Percentiles rank a stretch among this genome's conserved stretches.
Evolutionary conservation across 2,888 invertebrate genomes (phyloP).

Genomic region (Leucophora obtusa): DNA sequence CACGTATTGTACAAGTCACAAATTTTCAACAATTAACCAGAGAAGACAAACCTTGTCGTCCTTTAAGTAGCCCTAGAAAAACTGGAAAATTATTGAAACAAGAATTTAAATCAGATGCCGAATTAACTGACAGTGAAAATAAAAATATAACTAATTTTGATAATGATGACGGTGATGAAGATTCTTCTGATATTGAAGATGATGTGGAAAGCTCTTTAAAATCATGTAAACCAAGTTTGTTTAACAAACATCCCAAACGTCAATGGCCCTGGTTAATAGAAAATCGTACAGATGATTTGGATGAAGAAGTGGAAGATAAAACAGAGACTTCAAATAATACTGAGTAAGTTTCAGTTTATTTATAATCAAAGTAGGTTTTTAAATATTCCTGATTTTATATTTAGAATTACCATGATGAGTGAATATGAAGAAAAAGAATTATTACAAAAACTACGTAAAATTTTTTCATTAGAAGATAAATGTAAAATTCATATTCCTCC

Average conservation of each 20-base stretch:
- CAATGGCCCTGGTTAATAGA: conserved; percentile 79
- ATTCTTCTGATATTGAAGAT: conserved; percentile 21
- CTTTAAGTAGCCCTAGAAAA: conserved; percentile 19
- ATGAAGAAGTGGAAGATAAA: conserved; percentile 46
- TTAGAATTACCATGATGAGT: conserved; percentile 72
- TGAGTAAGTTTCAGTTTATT: conserved; percentile 26
- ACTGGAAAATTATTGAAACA: conserved; percentile 64
- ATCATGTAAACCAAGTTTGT: conserved; percentile 76
- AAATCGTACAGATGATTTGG: conserved; percentile 43
- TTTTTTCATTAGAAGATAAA: conserved; percentile 70
- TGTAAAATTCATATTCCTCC: conserved; percentile 73
- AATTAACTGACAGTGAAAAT: conserved; percentile 47
- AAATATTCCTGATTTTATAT: neutral
- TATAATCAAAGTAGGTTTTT: neutral
- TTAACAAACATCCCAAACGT: conserved; percentile 74
- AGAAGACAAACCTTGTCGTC: neutral
- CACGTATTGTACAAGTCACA: conserved; percentile 77
- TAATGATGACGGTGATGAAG: conserved; percentile 33
- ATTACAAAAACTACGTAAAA: conserved; percentile 71
- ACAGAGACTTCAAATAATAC: conserved; percentile 28
- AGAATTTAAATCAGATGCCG: conserved; percentile 65
- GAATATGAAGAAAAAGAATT: conserved; percentile 76
- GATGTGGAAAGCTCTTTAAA: conserved; percentile 55
- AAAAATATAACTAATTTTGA: neutral
- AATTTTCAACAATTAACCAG: conserved; percentile 72